Percentiles rank a stretch among this genome's conserved stretches.
Evolutionary conservation across 2,888 invertebrate genomes (phyloP).

Genomic region (Meteorus colon): DNA sequence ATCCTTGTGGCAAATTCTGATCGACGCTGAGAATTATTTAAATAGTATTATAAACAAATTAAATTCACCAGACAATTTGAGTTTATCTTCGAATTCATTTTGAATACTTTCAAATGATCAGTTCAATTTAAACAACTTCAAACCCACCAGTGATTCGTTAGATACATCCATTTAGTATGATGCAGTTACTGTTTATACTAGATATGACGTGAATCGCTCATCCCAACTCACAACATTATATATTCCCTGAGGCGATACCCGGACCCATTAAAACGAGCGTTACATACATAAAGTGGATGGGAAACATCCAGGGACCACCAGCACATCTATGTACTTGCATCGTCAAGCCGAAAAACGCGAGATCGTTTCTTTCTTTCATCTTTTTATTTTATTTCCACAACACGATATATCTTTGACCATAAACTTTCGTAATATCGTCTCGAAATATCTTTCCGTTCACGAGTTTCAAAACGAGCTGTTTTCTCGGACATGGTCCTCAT

Average conservation of each 20-base stretch:
- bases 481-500: background rate
- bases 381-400: background rate
- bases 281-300: slow-evolving; percentile 10
- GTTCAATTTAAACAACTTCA: background rate
- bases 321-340: background rate
- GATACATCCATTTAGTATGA: background rate
- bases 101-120: background rate
- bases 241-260: slow-evolving; percentile 23
- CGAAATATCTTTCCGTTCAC: slow-evolving; percentile 18
- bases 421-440: slow-evolving; percentile 48
- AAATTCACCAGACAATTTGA: background rate
- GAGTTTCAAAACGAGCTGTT: slow-evolving; percentile 27
- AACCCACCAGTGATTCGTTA: background rate
- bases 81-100: background rate
- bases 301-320: slow-evolving; percentile 22
- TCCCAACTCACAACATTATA: background rate
- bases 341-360: background rate
- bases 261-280: background rate
- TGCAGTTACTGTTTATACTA: background rate
- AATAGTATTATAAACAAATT: background rate
- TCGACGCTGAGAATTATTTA: too few relatives aligned
- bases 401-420: slow-evolving; percentile 45
- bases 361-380: slow-evolving; percentile 3
- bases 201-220: slow-evolving; percentile 20
- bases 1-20: too few relatives aligned